phyloP scores from a whole-genome alignment of 2,888 invertebrate species.

The Escarpia spicata region DNA sequence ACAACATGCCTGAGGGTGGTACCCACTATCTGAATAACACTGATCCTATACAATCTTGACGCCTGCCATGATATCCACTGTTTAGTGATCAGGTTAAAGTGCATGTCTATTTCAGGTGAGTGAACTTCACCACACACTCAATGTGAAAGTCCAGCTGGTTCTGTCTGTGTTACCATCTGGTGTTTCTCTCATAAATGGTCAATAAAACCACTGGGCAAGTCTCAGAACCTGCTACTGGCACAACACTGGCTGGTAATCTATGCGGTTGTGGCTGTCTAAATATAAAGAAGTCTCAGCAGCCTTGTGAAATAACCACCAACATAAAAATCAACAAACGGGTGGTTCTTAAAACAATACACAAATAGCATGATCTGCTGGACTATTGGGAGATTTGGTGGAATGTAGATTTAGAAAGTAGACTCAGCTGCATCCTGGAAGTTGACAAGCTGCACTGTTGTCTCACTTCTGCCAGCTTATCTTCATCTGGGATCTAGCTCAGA shows the following conservation, averaged over 20 bases:
- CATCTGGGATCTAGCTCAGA: not conserved
- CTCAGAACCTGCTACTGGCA: not conserved
- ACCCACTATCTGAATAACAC: not conserved
- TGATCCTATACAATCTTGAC: not conserved
- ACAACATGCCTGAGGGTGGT: not conserved
- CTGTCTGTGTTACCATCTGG: not conserved
- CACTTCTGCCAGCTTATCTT: not conserved
- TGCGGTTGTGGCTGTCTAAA: not conserved
- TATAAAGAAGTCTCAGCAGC: not conserved
- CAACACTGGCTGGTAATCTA: not conserved
- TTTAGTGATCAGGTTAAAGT: not conserved
- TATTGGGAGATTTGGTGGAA: not conserved
- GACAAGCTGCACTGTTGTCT: not conserved
- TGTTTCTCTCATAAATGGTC: not conserved
- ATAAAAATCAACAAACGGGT: not conserved
- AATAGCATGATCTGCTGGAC: not conserved
- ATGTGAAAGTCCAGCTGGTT: not conserved
- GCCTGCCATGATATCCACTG: not conserved
- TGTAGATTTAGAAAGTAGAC: not conserved
- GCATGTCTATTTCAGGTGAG: not conserved
- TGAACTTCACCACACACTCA: not conserved
- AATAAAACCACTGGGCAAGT: not conserved
- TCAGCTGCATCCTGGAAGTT: slow-evolving; percentile 7
- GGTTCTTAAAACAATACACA: not conserved
- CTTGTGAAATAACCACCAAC: not conserved